A percentile compares a stretch with the other conserved stretches of the same genome.
Conservation (phyloP, 2,888 invertebrate species). For the Aspidapion aeneum region DNA sequence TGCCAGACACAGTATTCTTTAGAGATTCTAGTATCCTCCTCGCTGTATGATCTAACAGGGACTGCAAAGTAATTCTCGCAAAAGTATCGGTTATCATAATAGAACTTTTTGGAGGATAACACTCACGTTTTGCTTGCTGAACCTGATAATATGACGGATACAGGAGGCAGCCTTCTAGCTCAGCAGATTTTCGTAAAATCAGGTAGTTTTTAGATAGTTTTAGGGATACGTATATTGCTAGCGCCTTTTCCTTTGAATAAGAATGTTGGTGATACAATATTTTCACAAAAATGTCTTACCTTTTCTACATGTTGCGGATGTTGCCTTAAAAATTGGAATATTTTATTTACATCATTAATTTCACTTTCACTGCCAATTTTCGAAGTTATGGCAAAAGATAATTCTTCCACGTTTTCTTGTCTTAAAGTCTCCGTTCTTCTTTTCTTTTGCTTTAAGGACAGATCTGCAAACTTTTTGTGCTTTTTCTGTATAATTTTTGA, state of each 20-base stretch:
- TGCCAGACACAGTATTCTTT: conserved; percentile 6
- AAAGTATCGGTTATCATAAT: conserved; percentile 7
- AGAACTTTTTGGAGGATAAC: conserved; percentile 8
- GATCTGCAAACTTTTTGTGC: conserved; percentile 6
- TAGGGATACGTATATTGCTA: conserved; percentile 10
- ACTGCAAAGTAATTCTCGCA: conserved; percentile 10
- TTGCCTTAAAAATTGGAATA: conserved; percentile 1
- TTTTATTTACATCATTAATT: conserved; percentile 8
- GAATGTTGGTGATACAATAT: conserved; percentile 9
- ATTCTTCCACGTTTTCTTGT: conserved; percentile 10
- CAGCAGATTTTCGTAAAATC: conserved; percentile 10
- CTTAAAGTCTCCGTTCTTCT: conserved; percentile 3
- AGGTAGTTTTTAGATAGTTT: conserved; percentile 8
- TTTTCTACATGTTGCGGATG: conserved; percentile 10
- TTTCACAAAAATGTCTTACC: conserved; percentile 10
- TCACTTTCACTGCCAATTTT: conserved; percentile 2
- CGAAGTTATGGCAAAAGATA: conserved; percentile 4
- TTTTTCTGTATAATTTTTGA: conserved; percentile 1
- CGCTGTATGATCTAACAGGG: conserved; percentile 6
- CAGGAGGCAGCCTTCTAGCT: conserved; percentile 6
- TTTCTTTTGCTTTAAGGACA: conserved; percentile 8
- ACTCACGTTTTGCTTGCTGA: conserved; percentile 8
- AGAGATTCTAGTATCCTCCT: conserved; percentile 9
- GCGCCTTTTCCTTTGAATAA: conserved; percentile 8
- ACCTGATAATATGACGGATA: conserved; percentile 9